Evolutionary conservation across 2,113 vertebrate species (phyloP).

Genomic region (Alethe castanea): DNA sequence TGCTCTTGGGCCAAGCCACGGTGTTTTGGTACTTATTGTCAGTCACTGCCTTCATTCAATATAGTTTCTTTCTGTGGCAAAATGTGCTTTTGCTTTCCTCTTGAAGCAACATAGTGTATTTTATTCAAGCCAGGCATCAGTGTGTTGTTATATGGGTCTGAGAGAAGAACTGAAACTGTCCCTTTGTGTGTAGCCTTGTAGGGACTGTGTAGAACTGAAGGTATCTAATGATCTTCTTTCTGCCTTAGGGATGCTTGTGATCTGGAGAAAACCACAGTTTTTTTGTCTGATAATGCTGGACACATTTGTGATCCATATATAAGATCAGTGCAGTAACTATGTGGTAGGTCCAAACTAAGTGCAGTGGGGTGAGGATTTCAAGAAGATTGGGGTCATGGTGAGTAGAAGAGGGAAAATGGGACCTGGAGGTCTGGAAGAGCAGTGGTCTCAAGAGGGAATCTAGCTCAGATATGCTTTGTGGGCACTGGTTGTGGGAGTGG

Average conservation of each 20-base stretch:
- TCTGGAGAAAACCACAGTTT: background rate
- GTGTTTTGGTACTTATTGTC: background rate
- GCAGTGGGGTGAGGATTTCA: background rate
- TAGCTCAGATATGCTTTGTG: background rate
- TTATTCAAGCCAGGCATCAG: background rate
- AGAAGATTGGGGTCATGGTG: background rate
- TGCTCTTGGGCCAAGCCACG: background rate
- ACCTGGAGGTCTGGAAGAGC: background rate
- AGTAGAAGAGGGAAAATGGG: background rate
- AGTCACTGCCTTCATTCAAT: background rate
- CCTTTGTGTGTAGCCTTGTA: background rate
- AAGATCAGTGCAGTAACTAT: background rate
- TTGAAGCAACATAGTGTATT: accelerated
- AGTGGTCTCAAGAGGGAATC: background rate
- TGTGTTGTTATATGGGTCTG: background rate
- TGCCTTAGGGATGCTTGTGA: background rate
- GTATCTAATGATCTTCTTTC: background rate
- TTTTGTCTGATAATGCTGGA: background rate
- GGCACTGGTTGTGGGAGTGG: background rate
- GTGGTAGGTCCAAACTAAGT: background rate
- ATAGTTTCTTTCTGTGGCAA: background rate
- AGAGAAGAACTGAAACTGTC: background rate
- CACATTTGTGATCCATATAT: accelerated
- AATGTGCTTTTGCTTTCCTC: background rate
- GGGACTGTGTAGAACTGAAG: background rate